Base-by-base conservation (phyloP, 2,888 invertebrate genomes). In the Argynnis bischoffii region DNA sequence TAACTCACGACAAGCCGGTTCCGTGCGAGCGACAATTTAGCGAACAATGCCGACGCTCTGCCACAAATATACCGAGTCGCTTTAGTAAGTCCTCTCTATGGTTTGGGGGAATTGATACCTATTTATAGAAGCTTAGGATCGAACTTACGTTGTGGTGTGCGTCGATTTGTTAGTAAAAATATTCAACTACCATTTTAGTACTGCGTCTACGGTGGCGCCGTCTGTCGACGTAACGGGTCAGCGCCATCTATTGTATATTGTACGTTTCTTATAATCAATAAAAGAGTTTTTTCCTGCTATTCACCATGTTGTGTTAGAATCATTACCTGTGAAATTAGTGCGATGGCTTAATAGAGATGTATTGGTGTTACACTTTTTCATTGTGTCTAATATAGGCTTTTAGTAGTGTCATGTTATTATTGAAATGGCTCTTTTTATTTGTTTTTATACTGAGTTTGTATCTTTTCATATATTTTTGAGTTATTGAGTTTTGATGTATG, bases 181-280 rank as follows among this genome's bases (percentile, higher is more conserved):
- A 91, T 90, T 89, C 90, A 89, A 90, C 91, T 90, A 88, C 90
- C 91, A 92, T 91, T 91, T 91, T 90, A 88, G 91, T 89, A 89
- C 86, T 81, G 82, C 92, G 85, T 89, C 90, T 88, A 90, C 84
- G 92, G 92, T 92, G 92, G 92, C 91, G 90, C 90, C 90, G 92
- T 90, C 90, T 86, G 86, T 90, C 88, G 86, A 81, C 86, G 83
- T 84, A 85, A 88, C 89, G 90, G 88, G 86, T 78, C 86, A 91
- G 84, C 90, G 91, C 91, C 91, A 92, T 91, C 88, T 89, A 86
- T 87, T 85, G 87, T 86, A 90, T 90, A 90, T 90, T 91, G 90
- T 91, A 78, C 80, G 82, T 83, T 79, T 84, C 86, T 88, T 83
- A 87, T 88, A 87, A 89, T 89, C 89, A 89, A 89, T 90, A 88